phyloP scores from a whole-genome alignment of 2,888 invertebrate genomes.

The Sturmia bella region DNA sequence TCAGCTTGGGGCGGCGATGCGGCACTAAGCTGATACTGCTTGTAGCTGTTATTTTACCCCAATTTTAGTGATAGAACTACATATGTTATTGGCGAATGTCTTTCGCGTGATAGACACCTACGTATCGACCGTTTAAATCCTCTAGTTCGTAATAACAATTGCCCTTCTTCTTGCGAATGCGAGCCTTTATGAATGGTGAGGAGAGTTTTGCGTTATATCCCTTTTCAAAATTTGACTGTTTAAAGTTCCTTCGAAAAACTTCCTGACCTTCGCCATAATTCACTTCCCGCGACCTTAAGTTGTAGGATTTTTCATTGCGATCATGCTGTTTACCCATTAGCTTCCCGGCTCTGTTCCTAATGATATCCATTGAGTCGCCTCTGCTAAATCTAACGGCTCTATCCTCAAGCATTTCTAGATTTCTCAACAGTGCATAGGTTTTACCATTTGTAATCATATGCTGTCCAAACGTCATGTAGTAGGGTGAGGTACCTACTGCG shows the following conservation, averaged over 20 bases:
- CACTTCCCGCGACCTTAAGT: not conserved
- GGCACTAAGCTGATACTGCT: too few relatives aligned
- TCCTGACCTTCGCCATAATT: not conserved
- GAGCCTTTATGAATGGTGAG: not conserved
- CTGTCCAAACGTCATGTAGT: slow-evolving; percentile 14
- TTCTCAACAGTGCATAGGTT: slow-evolving; percentile 11
- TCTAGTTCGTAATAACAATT: slow-evolving; percentile 11
- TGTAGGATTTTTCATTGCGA: not conserved
- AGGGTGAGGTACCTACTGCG: slow-evolving; percentile 13
- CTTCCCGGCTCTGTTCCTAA: not conserved
- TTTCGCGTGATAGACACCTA: slow-evolving; percentile 5
- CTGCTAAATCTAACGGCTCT: not conserved
- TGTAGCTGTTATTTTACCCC: too few relatives aligned
- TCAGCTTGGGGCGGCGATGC: too few relatives aligned
- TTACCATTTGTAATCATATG: slow-evolving; percentile 11
- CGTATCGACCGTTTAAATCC: not conserved
- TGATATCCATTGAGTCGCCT: not conserved
- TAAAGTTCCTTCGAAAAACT: not conserved
- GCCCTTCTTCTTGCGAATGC: not conserved
- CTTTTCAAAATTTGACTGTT: not conserved
- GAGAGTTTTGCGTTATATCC: not conserved
- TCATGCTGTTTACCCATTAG: not conserved
- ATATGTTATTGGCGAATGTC: slow-evolving; percentile 1
- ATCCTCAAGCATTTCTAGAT: slow-evolving; percentile 5
- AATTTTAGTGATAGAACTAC: too few relatives aligned